phyloP scores from a whole-genome alignment of 2,888 invertebrate species.

The Cantharis flavilabris region DNA sequence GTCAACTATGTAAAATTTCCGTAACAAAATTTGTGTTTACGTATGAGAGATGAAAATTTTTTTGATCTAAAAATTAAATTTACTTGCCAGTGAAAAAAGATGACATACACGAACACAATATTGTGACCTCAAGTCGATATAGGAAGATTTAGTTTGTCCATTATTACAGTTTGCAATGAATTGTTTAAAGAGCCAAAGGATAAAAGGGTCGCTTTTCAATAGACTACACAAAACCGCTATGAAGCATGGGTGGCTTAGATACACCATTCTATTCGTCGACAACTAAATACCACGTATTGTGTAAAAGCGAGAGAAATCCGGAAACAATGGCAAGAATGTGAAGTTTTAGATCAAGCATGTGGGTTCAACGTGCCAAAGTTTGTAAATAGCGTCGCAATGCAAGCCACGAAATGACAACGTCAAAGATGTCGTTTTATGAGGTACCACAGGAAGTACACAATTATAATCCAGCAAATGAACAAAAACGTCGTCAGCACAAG shows the following conservation, averaged over 20 bases:
- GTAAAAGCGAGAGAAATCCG: conserved; percentile 18
- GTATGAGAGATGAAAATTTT: background rate
- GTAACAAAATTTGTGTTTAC: background rate
- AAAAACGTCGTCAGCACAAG: conserved; percentile 22
- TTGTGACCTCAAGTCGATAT: background rate
- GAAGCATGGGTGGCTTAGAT: conserved; percentile 18
- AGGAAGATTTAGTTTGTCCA: conserved; percentile 1
- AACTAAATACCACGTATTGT: background rate
- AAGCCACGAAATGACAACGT: conserved; percentile 6
- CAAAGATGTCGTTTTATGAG: conserved; percentile 4
- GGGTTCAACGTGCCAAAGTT: conserved; percentile 26
- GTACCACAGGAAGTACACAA: conserved; percentile 23
- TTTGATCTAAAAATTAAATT: background rate
- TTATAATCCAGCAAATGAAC: conserved; percentile 27
- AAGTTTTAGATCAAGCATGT: conserved; percentile 25
- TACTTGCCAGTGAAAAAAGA: background rate
- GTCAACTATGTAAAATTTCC: background rate
- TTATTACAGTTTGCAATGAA: conserved; percentile 6
- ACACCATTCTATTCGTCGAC: conserved; percentile 13
- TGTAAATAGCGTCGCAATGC: conserved; percentile 21
- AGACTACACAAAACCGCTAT: conserved; percentile 12
- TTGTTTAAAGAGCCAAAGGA: conserved; percentile 12
- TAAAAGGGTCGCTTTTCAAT: conserved; percentile 9
- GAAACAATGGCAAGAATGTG: conserved; percentile 25
- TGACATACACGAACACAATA: background rate